phyloP scores from a whole-genome alignment of 2,888 invertebrate genomes.

The Caenorhabditis zanzibari region DNA sequence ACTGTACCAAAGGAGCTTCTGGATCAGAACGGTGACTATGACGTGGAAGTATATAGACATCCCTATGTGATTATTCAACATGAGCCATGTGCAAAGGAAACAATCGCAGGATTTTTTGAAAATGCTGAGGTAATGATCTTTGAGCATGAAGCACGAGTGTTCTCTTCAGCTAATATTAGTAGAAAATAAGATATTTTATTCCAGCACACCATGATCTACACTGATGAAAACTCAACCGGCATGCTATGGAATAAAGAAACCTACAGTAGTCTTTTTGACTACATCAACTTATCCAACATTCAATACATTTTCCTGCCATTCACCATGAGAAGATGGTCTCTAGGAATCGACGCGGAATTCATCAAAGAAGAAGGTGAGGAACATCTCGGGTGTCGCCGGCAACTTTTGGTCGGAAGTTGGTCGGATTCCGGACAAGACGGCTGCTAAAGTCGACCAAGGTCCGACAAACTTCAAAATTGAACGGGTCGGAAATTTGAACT shows the following conservation, averaged over 20 bases:
- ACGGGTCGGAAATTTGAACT: too few relatives aligned
- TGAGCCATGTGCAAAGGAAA: background rate
- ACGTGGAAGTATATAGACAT: background rate
- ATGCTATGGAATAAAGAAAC: slow-evolving; percentile 16
- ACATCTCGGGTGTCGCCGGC: too few relatives aligned
- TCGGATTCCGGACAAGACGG: too few relatives aligned
- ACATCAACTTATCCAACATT: background rate
- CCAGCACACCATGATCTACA: slow-evolving; percentile 19
- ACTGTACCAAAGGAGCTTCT: background rate
- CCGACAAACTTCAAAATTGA: too few relatives aligned
- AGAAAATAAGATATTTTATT: background rate
- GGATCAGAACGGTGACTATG: background rate
- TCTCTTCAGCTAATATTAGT: too few relatives aligned
- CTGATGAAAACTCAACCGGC: slow-evolving; percentile 34
- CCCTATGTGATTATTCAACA: slow-evolving; percentile 26
- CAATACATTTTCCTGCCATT: slow-evolving; percentile 35
- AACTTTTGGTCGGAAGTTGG: too few relatives aligned
- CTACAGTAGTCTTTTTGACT: background rate
- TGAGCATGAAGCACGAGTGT: too few relatives aligned
- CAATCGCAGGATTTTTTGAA: background rate
- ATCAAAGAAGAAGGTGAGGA: background rate
- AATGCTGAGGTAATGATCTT: slow-evolving; percentile 17
- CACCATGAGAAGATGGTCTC: slow-evolving; percentile 4
- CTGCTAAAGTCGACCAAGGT: too few relatives aligned
- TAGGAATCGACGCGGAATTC: background rate